These are phyloP conservation scores for Bos javanicus DNA, from an alignment of 2,113 vertebrate genomes.

Conservation along the genomic window DNA sequence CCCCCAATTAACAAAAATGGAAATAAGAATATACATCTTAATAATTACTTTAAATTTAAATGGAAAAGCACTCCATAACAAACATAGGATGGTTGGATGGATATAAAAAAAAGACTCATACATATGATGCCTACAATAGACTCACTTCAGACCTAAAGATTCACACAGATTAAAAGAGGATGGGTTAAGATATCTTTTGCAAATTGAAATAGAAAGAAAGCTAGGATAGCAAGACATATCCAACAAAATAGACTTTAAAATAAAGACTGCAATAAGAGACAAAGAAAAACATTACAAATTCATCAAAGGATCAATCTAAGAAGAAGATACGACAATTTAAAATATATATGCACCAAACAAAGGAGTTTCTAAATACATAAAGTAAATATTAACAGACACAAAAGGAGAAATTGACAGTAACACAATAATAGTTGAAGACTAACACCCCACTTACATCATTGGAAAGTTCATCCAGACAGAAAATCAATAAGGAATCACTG, in stretches of 20 bases:
- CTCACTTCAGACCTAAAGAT: neutral
- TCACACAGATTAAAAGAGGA: neutral
- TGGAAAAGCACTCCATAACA: neutral
- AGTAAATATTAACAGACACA: neutral
- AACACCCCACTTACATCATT: neutral
- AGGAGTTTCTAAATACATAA: neutral
- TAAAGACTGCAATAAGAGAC: neutral
- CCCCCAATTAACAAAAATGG: neutral
- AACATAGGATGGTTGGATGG: neutral
- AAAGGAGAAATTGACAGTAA: neutral
- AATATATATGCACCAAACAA: neutral
- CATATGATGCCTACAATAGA: neutral
- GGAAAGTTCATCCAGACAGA: neutral
- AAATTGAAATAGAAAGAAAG: neutral
- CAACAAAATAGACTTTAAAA: neutral
- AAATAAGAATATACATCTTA: neutral
- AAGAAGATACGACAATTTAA: neutral
- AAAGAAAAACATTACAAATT: neutral
- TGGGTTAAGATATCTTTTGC: neutral
- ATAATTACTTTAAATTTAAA: neutral
- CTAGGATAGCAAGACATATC: neutral
- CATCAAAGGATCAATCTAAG: neutral
- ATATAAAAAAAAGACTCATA: neutral
- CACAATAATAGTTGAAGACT: neutral
- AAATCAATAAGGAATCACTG: neutral